Evolutionary conservation across 2,113 vertebrate genomes (phyloP), one percentile per base, ranked within the genome.

Genomic region (Aegithalos caudatus): DNA sequence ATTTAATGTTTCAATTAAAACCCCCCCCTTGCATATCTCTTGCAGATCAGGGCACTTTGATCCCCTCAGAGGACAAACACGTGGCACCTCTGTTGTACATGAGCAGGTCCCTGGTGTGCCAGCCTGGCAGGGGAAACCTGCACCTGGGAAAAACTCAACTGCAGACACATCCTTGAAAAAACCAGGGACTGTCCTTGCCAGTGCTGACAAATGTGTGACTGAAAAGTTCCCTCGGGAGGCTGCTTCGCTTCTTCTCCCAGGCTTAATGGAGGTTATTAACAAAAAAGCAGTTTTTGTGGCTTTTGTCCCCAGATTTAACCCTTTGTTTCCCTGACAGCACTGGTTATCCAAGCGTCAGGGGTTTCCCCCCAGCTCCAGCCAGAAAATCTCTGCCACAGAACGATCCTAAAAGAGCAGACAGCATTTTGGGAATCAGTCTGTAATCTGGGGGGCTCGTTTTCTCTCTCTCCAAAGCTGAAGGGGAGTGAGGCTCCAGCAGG

Each of bases 1-100:
- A 92, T 93, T 91, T 93, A 94, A 90, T 90, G 83, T 95, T 96
- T 92, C 92, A 97, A 92, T 97, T 95, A 95, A 95, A 96, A 31
- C 3, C 15, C 61, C 65, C 81, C n/a, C 70, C 53, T 54, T 27
- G 28, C 24, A 70, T 62, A 79, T 77, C 66, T 88, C 48, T 76
- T 74, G 70, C 31, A 27, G 54, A 84, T 67, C 66, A 65, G 78
- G 45, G 76, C 57, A 58, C 67, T 74, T 58, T 62, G 81, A 86
- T 92, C 44, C 40, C 42, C 72, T 80, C 78, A 72, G 79, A 86
- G 53, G 78, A 64, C 1, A 25, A 42, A 51, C 27, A 51, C 1
- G 4, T 12, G 50, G 57, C 20, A 18, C 12, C 53, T 83, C 35
- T 78, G 83, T 35, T 2, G 1, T 11, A 69, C 67, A 27, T 1